Base-by-base conservation (phyloP, 2,888 invertebrate species). In the Thera britannica region DNA sequence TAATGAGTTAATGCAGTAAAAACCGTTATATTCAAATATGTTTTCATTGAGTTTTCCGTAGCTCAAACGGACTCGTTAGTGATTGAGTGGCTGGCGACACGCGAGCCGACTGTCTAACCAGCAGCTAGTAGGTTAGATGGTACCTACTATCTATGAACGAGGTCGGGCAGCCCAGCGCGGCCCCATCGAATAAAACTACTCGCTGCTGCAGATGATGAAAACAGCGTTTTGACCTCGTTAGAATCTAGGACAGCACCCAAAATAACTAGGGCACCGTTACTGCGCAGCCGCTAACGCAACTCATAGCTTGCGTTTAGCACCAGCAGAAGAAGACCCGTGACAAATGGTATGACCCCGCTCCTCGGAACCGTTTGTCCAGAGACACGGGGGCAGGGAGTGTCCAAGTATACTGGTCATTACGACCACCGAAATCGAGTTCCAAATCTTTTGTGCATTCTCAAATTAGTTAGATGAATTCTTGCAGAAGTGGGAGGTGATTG, bases 261-360 rank as follows among this genome's bases (percentile, higher is more conserved):
- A 92, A 92, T 92, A 92, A 92, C 92, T 91, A 89, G 91, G 91
- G 83, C 92, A 89, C 86, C 84, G 89, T 90, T 88, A 90, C 87
- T 87, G 90, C 91, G 89, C 90, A 89, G 87, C 75, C 86, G 88
- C 87, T 86, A 88, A 83, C 87, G 86, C 86, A 87, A 88, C 82
- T 84, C 84, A 79, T 82, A 82, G 86, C 81, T 83, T 79, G 80
- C 80, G 77, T 72, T 76, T 36, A 67, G 62, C 77, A 61, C 89
- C 86, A 81, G 72, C 73, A 54, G 69, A 76, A 48, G 52, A 57
- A 75, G 86, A 84, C 52, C 85, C 76, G 75, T 67, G 73, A 72
- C 68, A 75, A 75, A 73, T 70, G 62, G 61, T 62, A 68, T 61
- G 66, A 36, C 23, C 46, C 55, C 66, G 72, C 71, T 65, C 60